These are phyloP conservation scores for Pteria penguin DNA, from an alignment of 2,888 invertebrate species.

Conservation along the genomic window DNA sequence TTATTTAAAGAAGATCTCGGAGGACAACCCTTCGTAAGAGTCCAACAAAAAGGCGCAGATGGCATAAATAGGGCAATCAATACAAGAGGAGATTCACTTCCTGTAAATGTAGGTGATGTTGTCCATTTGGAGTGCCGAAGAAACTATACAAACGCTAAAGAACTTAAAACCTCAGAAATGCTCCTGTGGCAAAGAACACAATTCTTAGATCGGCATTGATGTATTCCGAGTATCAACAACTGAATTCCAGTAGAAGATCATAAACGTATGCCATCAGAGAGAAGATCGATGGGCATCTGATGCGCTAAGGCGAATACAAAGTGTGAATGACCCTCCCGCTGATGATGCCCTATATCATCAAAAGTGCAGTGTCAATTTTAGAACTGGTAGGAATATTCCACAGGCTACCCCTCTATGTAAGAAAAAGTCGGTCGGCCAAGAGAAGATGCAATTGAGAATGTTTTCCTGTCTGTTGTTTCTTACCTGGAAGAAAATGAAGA, in stretches of 20 bases:
- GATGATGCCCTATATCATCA: conserved; percentile 34
- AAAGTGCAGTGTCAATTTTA: conserved; percentile 37
- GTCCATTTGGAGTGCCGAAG: background rate
- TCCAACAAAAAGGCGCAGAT: background rate
- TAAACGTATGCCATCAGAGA: background rate
- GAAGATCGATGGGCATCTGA: conserved; percentile 22
- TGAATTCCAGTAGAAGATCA: conserved; percentile 8
- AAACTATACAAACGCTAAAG: background rate
- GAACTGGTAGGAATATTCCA: conserved; percentile 22
- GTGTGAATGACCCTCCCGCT: conserved; percentile 30
- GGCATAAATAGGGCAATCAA: background rate
- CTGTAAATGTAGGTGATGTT: background rate
- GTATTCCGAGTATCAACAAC: conserved; percentile 3
- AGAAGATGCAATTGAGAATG: background rate
- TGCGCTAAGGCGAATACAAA: background rate
- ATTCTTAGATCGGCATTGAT: background rate
- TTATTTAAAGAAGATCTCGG: background rate
- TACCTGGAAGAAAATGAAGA: conserved; percentile 45
- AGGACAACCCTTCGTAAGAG: background rate
- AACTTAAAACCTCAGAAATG: background rate
- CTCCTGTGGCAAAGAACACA: conserved; percentile 1
- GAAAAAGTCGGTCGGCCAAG: conserved; percentile 5
- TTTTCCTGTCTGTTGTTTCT: background rate
- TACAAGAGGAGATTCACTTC: background rate
- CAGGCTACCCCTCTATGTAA: background rate